These are phyloP conservation scores for Sebastes nivosus DNA, from an alignment of 2,797 vertebrate species.

Conservation along the genomic window DNA sequence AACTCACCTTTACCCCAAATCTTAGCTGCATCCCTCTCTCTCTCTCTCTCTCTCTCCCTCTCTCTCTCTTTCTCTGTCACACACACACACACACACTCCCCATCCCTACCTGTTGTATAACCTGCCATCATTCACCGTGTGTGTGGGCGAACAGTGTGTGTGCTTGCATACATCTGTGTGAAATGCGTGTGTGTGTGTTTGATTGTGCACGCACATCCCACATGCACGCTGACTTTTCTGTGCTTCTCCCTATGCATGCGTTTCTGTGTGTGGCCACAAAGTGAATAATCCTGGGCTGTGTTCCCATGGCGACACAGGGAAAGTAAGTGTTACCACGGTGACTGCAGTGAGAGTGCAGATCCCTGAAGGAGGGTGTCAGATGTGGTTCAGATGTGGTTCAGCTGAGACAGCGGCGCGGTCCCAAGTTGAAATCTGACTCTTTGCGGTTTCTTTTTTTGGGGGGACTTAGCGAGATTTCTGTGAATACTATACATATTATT, in stretches of 20 bases:
- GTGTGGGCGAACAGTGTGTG: conserved; percentile 5
- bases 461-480: background rate
- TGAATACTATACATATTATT: background rate
- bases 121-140: background rate
- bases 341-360: conserved; percentile 61
- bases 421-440: conserved; percentile 24
- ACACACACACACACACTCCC: background rate
- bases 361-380: conserved; percentile 45
- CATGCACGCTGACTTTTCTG: background rate
- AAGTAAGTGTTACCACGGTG: conserved; percentile 73
- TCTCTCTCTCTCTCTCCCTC: too few relatives aligned
- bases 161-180: background rate
- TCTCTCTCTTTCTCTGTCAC: background rate
- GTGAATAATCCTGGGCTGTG: conserved; percentile 62
- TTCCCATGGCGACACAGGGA: conserved; percentile 79
- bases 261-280: conserved; percentile 23
- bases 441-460: background rate
- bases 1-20: conserved; percentile 45
- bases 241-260: background rate
- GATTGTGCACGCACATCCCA: background rate
- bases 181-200: background rate
- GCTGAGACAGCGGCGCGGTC: conserved; percentile 5
- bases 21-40: conserved; percentile 1
- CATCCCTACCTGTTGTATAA: conserved; percentile 39
- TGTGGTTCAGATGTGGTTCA: conserved; percentile 43